Percentiles rank a stretch among this genome's conserved stretches.
Evolutionary conservation across 2,113 vertebrate species (phyloP).

Genomic region (Tetraodon nigroviridis): DNA sequence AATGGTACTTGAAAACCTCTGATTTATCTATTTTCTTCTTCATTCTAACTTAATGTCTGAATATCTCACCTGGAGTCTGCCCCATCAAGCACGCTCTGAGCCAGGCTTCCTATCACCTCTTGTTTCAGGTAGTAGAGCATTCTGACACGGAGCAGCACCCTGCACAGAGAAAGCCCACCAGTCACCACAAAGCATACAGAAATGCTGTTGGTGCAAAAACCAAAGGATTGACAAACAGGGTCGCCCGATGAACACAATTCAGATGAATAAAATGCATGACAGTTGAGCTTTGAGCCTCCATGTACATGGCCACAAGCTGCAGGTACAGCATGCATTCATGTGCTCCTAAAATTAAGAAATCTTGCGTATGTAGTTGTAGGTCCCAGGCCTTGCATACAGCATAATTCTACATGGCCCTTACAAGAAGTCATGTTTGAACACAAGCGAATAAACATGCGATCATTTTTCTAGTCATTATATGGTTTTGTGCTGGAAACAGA

Average conservation of each 20-base stretch:
- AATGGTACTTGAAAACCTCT: too few species aligned
- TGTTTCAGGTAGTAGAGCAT: slow-evolving; percentile 99
- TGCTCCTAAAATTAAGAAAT: neutral
- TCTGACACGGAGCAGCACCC: slow-evolving; percentile 95
- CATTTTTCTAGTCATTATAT: slow-evolving; percentile 34
- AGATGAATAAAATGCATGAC: slow-evolving; percentile 24
- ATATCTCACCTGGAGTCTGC: slow-evolving; percentile 84
- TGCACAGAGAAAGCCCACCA: slow-evolving; percentile 65
- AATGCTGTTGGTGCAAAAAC: slow-evolving; percentile 60
- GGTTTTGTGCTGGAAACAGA: slow-evolving; percentile 49
- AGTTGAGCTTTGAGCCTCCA: slow-evolving; percentile 7
- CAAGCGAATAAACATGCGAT: slow-evolving; percentile 22
- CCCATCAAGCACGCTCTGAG: slow-evolving; percentile 88
- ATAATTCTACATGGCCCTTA: neutral
- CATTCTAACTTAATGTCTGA: neutral
- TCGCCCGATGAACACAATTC: slow-evolving; percentile 24
- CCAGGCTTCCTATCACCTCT: slow-evolving; percentile 93
- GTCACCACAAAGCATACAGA: slow-evolving; percentile 62
- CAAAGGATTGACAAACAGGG: slow-evolving; percentile 4
- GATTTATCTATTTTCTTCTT: too few species aligned
- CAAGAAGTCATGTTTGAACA: neutral
- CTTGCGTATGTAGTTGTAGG: neutral
- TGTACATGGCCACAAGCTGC: neutral
- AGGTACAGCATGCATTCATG: neutral
- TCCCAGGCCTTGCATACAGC: slow-evolving; percentile 8